Conservation (phyloP, 2,113 vertebrate genomes). For the Neopipo cinnamomea region DNA sequence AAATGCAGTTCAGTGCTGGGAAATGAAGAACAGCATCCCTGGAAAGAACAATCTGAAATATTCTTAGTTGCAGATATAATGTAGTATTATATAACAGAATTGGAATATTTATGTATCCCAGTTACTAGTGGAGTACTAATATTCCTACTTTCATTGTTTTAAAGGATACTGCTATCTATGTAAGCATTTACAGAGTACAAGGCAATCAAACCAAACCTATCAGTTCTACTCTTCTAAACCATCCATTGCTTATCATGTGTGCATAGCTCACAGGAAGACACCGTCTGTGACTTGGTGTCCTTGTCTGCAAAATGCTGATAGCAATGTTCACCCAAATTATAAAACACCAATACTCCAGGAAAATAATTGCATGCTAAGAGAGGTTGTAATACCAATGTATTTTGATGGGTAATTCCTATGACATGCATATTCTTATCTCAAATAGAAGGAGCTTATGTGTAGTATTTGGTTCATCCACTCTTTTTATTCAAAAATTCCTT, state of each 20-base stretch:
- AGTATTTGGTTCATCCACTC: not conserved
- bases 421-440: not conserved
- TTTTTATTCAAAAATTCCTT: not conserved
- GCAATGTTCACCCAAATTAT: not conserved
- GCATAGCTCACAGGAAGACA: not conserved
- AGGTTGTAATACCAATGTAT: not conserved
- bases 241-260: not conserved
- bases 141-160: not conserved
- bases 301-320: conserved; percentile 32
- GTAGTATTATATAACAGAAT: not conserved
- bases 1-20: not conserved
- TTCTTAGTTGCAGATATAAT: not conserved
- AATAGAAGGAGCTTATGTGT: not conserved
- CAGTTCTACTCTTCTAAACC: not conserved
- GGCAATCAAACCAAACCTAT: not conserved
- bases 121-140: not conserved
- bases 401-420: not conserved
- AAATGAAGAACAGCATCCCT: not conserved
- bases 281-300: not conserved
- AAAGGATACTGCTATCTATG: not conserved
- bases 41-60: not conserved
- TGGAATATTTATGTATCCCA: not conserved
- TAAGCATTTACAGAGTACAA: not conserved
- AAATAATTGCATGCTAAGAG: not conserved
- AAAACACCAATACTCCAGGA: not conserved